These are phyloP conservation scores for Nematostella vectensis DNA, from an alignment of 92 coral and sea anemone species.

Conservation along the genomic window DNA sequence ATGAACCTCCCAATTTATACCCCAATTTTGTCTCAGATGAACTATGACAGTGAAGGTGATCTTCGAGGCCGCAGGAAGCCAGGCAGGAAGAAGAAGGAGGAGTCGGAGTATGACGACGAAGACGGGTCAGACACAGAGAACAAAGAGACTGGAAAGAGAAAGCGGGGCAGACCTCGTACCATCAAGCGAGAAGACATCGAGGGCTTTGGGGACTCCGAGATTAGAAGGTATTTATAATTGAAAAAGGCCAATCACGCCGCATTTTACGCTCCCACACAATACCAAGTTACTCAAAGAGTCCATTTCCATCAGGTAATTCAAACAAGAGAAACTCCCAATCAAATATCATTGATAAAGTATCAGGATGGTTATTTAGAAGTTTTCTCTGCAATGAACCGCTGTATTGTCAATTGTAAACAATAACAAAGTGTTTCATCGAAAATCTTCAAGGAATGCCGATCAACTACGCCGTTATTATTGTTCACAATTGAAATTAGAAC, in stretches of 20 bases:
- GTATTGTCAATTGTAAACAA: too few species aligned
- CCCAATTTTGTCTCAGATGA: conserved; percentile 74
- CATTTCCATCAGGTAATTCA: background rate
- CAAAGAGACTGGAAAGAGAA: conserved; percentile 66
- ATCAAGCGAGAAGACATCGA: conserved; percentile 93
- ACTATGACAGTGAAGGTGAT: conserved; percentile 80
- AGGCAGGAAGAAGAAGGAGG: conserved; percentile 50
- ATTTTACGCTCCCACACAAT: too few species aligned
- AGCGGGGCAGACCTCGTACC: conserved; percentile 94
- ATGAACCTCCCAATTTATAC: too few species aligned
- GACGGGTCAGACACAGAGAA: conserved; percentile 80
- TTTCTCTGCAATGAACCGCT: too few species aligned
- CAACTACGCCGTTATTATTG: too few species aligned
- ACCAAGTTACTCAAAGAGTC: too few species aligned
- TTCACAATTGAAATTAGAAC: too few species aligned
- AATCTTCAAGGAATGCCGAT: too few species aligned
- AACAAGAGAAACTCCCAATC: too few species aligned
- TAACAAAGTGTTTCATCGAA: too few species aligned
- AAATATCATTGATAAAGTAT: too few species aligned
- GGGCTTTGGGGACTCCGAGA: conserved; percentile 92
- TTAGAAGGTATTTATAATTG: conserved; percentile 79
- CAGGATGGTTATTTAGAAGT: background rate
- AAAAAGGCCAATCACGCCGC: too few species aligned
- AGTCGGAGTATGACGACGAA: conserved; percentile 69
- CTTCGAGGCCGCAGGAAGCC: conserved; percentile 31